A percentile compares a stretch with the other conserved stretches of the same genome.
These are phyloP conservation scores for Echinometra lucunter DNA, from an alignment of 53 echinoderm and acorn worm species.

Conservation along the genomic window DNA sequence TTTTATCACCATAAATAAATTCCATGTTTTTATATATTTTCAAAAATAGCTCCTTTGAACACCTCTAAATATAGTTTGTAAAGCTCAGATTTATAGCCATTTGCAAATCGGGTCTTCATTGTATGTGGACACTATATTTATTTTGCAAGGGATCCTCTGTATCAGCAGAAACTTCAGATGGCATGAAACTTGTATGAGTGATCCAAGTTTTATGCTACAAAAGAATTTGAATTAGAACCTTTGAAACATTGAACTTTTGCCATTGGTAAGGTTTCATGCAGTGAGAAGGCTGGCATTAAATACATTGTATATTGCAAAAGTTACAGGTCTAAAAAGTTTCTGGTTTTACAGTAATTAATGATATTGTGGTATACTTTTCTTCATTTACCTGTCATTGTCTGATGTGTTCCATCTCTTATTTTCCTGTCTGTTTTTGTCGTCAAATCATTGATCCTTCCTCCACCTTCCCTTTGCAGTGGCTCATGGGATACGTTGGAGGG, in stretches of 20 bases:
- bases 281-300: no score
- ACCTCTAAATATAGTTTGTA: background rate
- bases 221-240: no score
- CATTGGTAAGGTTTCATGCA: no score
- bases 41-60: background rate
- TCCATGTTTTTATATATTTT: background rate
- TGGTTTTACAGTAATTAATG: background rate
- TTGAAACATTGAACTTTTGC: no score
- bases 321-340: no score
- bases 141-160: no score
- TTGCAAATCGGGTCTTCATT: no score
- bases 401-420: background rate
- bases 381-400: background rate
- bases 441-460: conserved; percentile 25
- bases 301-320: no score
- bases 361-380: background rate
- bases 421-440: background rate
- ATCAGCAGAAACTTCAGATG: background rate
- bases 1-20: background rate
- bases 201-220: no score
- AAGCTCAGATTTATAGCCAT: no score
- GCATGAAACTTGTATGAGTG: background rate
- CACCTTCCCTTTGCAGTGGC: conserved; percentile 52
- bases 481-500: conserved; percentile 58
- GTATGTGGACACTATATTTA: no score